Conservation (phyloP, 2,888 invertebrate species). For the Apodemia duryi region DNA sequence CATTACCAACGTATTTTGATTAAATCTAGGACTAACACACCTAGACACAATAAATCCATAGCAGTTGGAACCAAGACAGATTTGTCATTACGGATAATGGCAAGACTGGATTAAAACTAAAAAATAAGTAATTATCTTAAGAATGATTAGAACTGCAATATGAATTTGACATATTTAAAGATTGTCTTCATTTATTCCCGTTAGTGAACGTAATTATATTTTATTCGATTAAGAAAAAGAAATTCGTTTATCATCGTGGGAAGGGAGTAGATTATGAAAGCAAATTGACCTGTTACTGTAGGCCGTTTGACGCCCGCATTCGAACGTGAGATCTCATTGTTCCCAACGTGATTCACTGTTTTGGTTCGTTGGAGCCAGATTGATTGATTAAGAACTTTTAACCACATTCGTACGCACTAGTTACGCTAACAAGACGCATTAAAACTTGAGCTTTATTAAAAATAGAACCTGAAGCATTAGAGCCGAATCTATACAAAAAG, state of each 20-base stretch:
- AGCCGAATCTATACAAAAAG: slow-evolving; percentile 17
- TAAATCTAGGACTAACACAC: too few species aligned
- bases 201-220: slow-evolving; percentile 37
- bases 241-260: slow-evolving; percentile 67
- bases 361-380: slow-evolving; percentile 61
- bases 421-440: slow-evolving; percentile 19
- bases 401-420: slow-evolving; percentile 38
- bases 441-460: not conserved
- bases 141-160: not conserved
- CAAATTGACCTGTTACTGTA: slow-evolving; percentile 73
- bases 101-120: too few species aligned
- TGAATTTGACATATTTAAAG: not conserved
- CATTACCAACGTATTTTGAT: too few species aligned
- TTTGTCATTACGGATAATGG: too few species aligned
- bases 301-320: slow-evolving; percentile 70
- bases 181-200: not conserved
- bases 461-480: not conserved
- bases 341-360: slow-evolving; percentile 66
- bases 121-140: too few species aligned
- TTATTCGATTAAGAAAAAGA: slow-evolving; percentile 44
- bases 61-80: too few species aligned
- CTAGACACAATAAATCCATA: too few species aligned
- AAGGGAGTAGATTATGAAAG: slow-evolving; percentile 52
- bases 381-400: slow-evolving; percentile 62
- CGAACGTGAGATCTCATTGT: slow-evolving; percentile 72